These are phyloP conservation scores for Takifugu rubripes DNA, from an alignment of 2,797 vertebrate genomes.

Conservation along the genomic window DNA sequence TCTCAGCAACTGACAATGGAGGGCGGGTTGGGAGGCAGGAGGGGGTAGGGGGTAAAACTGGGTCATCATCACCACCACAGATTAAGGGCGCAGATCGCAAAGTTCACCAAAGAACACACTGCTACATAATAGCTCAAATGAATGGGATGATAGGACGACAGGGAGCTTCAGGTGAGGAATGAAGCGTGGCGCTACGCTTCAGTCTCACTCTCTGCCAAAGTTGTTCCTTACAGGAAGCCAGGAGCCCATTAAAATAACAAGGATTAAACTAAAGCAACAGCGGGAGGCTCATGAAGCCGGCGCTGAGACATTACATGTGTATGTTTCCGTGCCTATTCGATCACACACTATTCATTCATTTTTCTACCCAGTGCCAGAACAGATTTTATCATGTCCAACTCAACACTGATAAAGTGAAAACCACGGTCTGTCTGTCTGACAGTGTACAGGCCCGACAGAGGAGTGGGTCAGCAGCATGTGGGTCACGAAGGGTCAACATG, in stretches of 20 bases:
- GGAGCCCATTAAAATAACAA: conserved; percentile 58
- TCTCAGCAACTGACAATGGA: conserved; percentile 55
- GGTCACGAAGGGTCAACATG: too few species aligned
- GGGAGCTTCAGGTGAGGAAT: conserved; percentile 29
- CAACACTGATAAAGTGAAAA: too few species aligned
- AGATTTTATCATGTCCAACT: too few species aligned
- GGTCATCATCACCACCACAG: conserved; percentile 62
- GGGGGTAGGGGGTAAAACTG: conserved; percentile 48
- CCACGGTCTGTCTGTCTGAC: too few species aligned
- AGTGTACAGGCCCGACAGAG: too few species aligned
- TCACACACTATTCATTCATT: background rate
- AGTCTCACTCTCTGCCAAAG: conserved; percentile 25
- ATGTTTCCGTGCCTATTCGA: conserved; percentile 5
- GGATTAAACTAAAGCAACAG: conserved; percentile 54
- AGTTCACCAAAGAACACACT: background rate
- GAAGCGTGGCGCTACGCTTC: conserved; percentile 4
- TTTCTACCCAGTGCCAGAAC: too few species aligned
- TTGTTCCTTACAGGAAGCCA: conserved; percentile 46
- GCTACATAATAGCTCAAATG: background rate
- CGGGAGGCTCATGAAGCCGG: conserved; percentile 46
- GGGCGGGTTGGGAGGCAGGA: conserved; percentile 17
- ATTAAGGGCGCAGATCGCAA: conserved; percentile 59
- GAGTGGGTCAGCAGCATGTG: too few species aligned
- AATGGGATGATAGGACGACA: background rate
- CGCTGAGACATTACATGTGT: conserved; percentile 26